These are phyloP conservation scores for Pelusios castaneus DNA, from an alignment of 2,113 vertebrate genomes.

Conservation along the genomic window DNA sequence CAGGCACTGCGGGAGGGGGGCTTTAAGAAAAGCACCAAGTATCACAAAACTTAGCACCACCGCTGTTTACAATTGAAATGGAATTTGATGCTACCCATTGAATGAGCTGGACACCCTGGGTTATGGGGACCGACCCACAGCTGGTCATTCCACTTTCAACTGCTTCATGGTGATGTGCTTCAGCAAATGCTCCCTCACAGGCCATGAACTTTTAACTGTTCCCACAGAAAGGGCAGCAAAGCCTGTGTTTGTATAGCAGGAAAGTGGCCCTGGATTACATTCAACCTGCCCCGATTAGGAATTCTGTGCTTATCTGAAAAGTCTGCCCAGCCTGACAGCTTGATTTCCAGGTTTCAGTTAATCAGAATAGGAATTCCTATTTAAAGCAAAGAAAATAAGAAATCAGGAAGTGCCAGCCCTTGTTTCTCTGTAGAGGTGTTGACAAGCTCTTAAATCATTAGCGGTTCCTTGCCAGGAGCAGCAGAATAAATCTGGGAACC, in stretches of 20 bases:
- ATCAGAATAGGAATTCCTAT: conserved; percentile 69
- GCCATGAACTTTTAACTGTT: conserved; percentile 37
- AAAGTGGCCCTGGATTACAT: conserved; percentile 30
- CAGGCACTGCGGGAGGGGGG: neutral
- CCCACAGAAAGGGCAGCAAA: conserved; percentile 52
- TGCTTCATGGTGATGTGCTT: conserved; percentile 39
- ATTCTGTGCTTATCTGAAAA: conserved; percentile 49
- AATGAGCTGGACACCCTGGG: conserved; percentile 15
- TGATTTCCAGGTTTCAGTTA: conserved; percentile 63
- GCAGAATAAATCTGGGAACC: conserved; percentile 67
- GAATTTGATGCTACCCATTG: neutral
- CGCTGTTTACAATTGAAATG: neutral
- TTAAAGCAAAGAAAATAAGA: conserved; percentile 69
- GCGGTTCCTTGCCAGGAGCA: conserved; percentile 63
- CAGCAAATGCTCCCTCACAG: conserved; percentile 46
- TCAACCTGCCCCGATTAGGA: conserved; percentile 63
- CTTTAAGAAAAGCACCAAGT: neutral
- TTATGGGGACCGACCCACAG: neutral
- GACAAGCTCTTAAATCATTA: conserved; percentile 72
- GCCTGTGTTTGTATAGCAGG: conserved; percentile 47
- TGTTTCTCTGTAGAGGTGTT: conserved; percentile 59
- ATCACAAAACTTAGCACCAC: neutral
- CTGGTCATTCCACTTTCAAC: conserved; percentile 29
- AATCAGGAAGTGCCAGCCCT: conserved; percentile 67
- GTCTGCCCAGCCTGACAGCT: conserved; percentile 39